Base-by-base conservation (phyloP, 2,888 invertebrate genomes). In the Ennomos quercinarius region DNA sequence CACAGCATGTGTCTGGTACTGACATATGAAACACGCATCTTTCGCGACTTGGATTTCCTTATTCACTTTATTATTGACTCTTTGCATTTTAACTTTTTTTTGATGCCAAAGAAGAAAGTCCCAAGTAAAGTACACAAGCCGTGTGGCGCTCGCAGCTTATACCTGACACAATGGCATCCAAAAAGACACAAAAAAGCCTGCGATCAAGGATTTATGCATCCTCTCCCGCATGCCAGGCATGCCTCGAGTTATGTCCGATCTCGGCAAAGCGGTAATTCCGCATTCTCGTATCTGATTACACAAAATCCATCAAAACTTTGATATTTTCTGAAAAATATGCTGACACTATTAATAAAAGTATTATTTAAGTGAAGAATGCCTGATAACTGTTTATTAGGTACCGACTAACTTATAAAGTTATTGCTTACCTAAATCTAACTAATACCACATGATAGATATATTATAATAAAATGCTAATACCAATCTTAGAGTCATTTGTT, bases 81-180 rank as follows among this genome's bases (percentile, higher is more conserved):
- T 27, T 27, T 27, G 27, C 27, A 9, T 41, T 11, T 43, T 27
- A n/a, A n/a, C 4, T 43, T 11, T 45, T n/a, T 39, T 45, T 40
- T 45, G 8, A n/a, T 40, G 45, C 8, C 40, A 53, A 35, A 34
- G 43, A n/a, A n/a, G 27, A n/a, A 52, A 42, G 62, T 60, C 57
- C 66, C 68, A 36, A 52, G 57, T 54, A 37, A 36, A 52, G 57
- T 54, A 37, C 43, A 44, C 64, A 47, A 45, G 49, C 48, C 45
- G 64, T 61, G 55, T 73, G 77, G 77, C 57, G 66, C 71, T 10
- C 37, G 37, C 37, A 37, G 37, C 37, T 9, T 37, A 37, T 37
- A 85, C 85, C 85, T 84, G 85, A 80, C 86, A 83, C 82, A 77
- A 77, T 72, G 86, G 87, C 69, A 88, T 87, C 74, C 82, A 73